Base-by-base conservation (phyloP, 2,888 invertebrate genomes). In the Amphipyra tragopoginis region DNA sequence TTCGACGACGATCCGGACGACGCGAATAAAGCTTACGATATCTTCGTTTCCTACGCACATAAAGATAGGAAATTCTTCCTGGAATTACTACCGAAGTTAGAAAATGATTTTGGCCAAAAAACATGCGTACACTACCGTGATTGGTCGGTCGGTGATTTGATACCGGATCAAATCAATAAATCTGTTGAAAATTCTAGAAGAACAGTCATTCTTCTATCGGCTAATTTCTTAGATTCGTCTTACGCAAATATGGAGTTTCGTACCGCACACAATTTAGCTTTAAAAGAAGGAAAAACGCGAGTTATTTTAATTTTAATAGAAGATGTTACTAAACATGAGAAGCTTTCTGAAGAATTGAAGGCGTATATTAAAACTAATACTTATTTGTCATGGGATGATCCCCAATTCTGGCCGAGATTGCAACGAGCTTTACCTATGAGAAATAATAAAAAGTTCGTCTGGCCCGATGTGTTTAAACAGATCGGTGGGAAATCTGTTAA, bases 381-480 rank as follows among this genome's bases (percentile, higher is more conserved):
- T 0, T 98, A 97, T 75, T 94, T 98, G 0, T 96, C 97, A 73
- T 97, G 97, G 97, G 97, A 96, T 0, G 97, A 98, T 79, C 96
- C 96, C 0, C 96, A 96, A 96, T 98, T 98, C 85, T 97, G 97
- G 97, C 95, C 97, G 40, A 97, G 97, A 79, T 86, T 98, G 15
- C 93, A 96, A 21, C 97, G 97, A 79, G 97, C 97, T 0, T 87
- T 98, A 81, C 97, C 85, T 0, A 36, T 47, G 29, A 55, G 49
- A 4, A 38, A 52, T 5, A 62, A 56, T 0, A 60, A 60, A 43
- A 75, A 62, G 3, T 75, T 75, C 8, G 58, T 75, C 0, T 55
- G 42, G 39, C 55, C 73, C 0, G 58, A 51, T 0, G 47, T 49
- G 0, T 55, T 77, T 0, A 68, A 65, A 1, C 54, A 68, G 0